Base-by-base conservation (phyloP, 2,797 vertebrate species). In the Coranthus polyacanthus region DNA sequence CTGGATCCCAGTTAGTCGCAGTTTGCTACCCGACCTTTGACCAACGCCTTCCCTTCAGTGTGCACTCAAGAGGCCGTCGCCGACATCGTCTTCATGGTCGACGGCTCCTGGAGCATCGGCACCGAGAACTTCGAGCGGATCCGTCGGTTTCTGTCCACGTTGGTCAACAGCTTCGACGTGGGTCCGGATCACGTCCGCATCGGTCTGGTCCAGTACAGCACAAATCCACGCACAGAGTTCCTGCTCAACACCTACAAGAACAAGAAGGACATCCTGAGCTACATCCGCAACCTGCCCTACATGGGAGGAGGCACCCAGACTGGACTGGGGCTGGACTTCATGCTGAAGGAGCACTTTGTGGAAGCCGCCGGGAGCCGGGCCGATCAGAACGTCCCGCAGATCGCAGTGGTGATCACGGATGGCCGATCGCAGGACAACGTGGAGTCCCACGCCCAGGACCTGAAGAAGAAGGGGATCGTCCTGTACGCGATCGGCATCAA, bases 31-130 rank as follows among this genome's bases (percentile, higher is more conserved):
- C 5, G 26, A 29, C 26, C 26, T 29, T 7, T 29, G 26, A 29
- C 26, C 26, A 7, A 29, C 8, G 26, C 26, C 26, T 29, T 29
- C 6, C 26, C 26, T 29, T 29, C 79, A 96, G 94, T 92, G 29
- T 96, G 95, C 84, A 94, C 80, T 6, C 88, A 95, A 82, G 90
- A 92, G 72, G 90, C 90, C 0, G 69, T 93, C 11, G 95, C 93
- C 3, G 95, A 95, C 46, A 80, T 95, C 0, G 77, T 96, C 58
- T 96, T 98, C 83, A 64, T 97, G 76, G 92, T 96, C 15, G 95
- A 95, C 11, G 85, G 90, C 9, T 96, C 93, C 0, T 90, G 84
- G 90, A 95, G 91, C 82, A 92, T 95, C 16, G 88, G 92, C 10
- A 1, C 16, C 0, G 43, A 82, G 0, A 92, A 95, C 62, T 94